A percentile compares a stretch with the other conserved stretches of the same genome.
Conservation (phyloP, 2,888 invertebrate genomes). For the Dermolepida albohirtum region DNA sequence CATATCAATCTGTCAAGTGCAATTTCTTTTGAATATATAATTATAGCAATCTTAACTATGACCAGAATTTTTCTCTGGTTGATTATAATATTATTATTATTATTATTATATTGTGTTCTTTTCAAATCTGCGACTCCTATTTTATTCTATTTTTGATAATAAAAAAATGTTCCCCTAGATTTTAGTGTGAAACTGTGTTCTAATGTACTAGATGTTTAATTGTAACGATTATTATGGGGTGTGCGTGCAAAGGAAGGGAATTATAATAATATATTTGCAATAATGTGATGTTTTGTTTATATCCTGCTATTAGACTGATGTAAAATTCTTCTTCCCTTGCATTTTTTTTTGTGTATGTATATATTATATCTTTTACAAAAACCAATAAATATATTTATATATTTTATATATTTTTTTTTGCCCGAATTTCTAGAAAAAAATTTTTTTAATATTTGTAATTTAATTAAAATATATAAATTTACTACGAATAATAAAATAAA, state of each 20-base stretch:
- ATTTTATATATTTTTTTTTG: neutral
- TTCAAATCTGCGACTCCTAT: neutral
- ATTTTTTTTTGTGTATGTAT: conserved; percentile 18
- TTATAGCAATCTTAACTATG: conserved; percentile 23
- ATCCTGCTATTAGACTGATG: conserved; percentile 24
- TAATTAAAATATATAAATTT: too few species aligned
- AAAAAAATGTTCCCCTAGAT: conserved; percentile 14
- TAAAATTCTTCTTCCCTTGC: conserved; percentile 21
- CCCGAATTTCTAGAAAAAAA: too few species aligned
- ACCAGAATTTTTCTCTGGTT: conserved; percentile 18
- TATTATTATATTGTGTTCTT: conserved; percentile 6
- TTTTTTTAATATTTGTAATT: too few species aligned
- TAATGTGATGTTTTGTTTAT: conserved; percentile 23
- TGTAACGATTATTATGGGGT: conserved; percentile 2
- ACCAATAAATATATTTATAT: conserved; percentile 32
- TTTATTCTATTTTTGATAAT: conserved; percentile 10
- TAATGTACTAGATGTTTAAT: conserved; percentile 1
- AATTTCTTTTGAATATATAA: conserved; percentile 35
- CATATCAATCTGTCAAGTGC: conserved; percentile 43
- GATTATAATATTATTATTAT: conserved; percentile 9
- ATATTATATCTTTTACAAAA: conserved; percentile 12
- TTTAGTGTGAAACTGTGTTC: conserved; percentile 30
- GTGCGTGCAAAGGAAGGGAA: conserved; percentile 26
- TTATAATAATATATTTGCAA: conserved; percentile 15
- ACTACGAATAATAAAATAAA: too few species aligned